Evolutionary conservation across 2,888 invertebrate genomes (phyloP).

Genomic region (Clunio marinus): DNA sequence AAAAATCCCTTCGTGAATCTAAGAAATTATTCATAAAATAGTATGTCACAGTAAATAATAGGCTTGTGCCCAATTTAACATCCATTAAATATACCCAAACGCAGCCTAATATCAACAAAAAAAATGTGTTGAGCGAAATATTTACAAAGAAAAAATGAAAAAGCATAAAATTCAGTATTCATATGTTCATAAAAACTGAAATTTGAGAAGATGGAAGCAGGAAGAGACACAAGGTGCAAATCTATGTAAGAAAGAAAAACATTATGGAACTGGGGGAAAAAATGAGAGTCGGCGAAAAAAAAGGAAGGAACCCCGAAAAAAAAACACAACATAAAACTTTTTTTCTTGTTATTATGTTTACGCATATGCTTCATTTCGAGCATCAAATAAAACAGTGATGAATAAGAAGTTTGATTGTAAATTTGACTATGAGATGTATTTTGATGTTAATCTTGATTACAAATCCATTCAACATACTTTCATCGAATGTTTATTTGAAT

Average conservation of each 20-base stretch:
- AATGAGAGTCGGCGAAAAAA: constrained; percentile 13
- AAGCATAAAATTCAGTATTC: background rate
- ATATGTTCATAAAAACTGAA: constrained; percentile 1
- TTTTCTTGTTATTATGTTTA: constrained; percentile 22
- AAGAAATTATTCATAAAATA: constrained; percentile 20
- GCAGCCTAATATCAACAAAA: background rate
- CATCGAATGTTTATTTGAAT: too few species aligned
- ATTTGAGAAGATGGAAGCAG: constrained; percentile 35
- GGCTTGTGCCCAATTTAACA: constrained; percentile 38
- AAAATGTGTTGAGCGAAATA: constrained; percentile 38
- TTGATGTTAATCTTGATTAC: background rate
- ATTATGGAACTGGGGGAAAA: constrained; percentile 15
- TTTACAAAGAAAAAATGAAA: background rate
- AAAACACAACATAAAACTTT: constrained; percentile 11
- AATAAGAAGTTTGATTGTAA: too few species aligned
- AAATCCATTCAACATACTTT: too few species aligned
- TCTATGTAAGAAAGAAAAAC: constrained; percentile 16
- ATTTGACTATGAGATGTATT: too few species aligned
- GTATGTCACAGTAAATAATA: constrained; percentile 38
- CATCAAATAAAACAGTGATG: constrained; percentile 6
- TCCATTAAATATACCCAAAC: constrained; percentile 28
- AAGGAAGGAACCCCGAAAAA: constrained; percentile 21
- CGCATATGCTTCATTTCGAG: constrained; percentile 32
- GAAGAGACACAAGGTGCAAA: constrained; percentile 38
- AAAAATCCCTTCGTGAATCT: background rate